Percentiles rank a stretch among this genome's conserved stretches.
phyloP scores from a whole-genome alignment of 2,888 invertebrate species.

The Orthosia gothica region DNA sequence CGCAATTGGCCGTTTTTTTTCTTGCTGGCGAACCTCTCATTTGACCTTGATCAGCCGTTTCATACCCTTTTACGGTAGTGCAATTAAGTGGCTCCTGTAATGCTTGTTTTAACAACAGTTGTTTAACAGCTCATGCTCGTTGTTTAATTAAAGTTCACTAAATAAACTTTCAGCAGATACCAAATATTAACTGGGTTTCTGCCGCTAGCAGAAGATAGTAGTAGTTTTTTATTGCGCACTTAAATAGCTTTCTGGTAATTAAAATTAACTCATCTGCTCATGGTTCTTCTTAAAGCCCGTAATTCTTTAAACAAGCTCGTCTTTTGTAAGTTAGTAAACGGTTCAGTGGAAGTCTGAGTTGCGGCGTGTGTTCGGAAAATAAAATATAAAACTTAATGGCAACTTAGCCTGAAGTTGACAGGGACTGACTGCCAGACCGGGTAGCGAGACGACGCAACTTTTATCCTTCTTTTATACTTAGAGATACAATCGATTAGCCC shows the following conservation, averaged over 20 bases:
- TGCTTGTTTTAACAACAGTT: too few relatives aligned
- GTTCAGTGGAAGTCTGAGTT: slow-evolving; percentile 62
- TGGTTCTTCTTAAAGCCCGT: slow-evolving; percentile 9
- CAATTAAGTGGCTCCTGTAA: too few relatives aligned
- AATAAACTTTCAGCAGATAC: too few relatives aligned
- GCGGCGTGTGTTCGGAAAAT: slow-evolving; percentile 69
- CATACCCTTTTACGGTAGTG: too few relatives aligned
- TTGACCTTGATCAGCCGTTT: too few relatives aligned
- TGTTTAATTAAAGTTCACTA: too few relatives aligned
- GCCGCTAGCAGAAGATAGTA: too few relatives aligned
- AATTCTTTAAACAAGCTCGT: slow-evolving; percentile 41
- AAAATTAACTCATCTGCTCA: slow-evolving; percentile 17
- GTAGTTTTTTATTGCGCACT: not conserved
- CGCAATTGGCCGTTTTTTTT: too few relatives aligned
- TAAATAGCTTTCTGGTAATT: slow-evolving; percentile 20
- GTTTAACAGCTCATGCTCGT: too few relatives aligned
- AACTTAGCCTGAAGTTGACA: slow-evolving; percentile 87
- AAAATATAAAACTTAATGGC: slow-evolving; percentile 78
- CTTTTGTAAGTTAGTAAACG: slow-evolving; percentile 57
- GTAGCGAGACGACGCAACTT: slow-evolving; percentile 67
- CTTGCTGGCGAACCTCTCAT: too few relatives aligned
- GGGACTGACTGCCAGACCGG: slow-evolving; percentile 74
- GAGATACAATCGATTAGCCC: slow-evolving; percentile 55
- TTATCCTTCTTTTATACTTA: slow-evolving; percentile 59
- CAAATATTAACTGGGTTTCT: too few relatives aligned